Percentiles rank a stretch among this genome's conserved stretches.
phyloP scores from a whole-genome alignment of 2,888 invertebrate species.

The Tillus elongatus region DNA sequence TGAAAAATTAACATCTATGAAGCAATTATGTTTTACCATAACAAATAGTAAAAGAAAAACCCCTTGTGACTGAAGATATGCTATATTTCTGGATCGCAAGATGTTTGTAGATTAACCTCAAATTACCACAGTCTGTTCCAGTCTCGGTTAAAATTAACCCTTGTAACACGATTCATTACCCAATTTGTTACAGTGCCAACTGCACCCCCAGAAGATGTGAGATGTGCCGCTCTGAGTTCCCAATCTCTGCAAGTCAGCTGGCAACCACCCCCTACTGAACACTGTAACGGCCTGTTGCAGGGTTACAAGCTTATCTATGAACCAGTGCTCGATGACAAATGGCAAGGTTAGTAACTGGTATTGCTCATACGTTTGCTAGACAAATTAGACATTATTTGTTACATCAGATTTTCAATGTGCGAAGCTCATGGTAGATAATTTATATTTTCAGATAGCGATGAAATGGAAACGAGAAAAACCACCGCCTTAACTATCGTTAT shows the following conservation, averaged over 20 bases:
- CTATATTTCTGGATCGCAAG: too few relatives aligned
- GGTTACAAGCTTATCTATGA: constrained; percentile 66
- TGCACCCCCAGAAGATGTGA: constrained; percentile 66
- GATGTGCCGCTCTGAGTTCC: constrained; percentile 65
- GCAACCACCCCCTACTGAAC: constrained; percentile 65
- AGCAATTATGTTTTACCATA: too few relatives aligned
- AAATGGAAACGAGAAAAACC: constrained; percentile 55
- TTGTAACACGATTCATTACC: too few relatives aligned
- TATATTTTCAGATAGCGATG: constrained; percentile 44
- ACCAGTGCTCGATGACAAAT: constrained; percentile 52
- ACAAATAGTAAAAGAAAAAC: constrained; percentile 3
- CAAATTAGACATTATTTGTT: too few relatives aligned
- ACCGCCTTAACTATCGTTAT: constrained; percentile 61
- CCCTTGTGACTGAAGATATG: constrained; percentile 3
- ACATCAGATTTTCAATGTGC: too few relatives aligned
- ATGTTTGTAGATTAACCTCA: too few relatives aligned
- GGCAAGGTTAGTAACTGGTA: constrained; percentile 38
- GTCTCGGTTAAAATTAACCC: too few relatives aligned
- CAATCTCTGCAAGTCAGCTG: constrained; percentile 71
- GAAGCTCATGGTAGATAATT: too few relatives aligned
- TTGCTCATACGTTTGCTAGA: too few relatives aligned
- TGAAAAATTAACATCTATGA: too few relatives aligned
- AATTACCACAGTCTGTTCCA: too few relatives aligned
- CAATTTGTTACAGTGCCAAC: constrained; percentile 55
- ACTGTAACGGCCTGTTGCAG: constrained; percentile 67